These are phyloP conservation scores for Crax fasciolata DNA, from an alignment of 2,797 vertebrate genomes.

Conservation along the genomic window DNA sequence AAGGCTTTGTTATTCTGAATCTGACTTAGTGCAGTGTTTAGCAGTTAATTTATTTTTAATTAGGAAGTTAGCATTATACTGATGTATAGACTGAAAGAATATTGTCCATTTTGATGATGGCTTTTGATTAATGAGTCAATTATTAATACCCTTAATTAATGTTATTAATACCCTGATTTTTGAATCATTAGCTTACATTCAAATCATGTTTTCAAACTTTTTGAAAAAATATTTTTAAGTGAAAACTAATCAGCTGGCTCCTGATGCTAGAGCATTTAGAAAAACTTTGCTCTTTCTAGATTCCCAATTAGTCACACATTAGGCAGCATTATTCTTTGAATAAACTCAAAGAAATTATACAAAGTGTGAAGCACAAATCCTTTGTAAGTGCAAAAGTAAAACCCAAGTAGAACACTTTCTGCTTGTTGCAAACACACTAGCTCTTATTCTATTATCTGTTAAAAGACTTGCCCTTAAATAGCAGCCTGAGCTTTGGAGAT, in stretches of 20 bases:
- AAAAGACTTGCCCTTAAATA: neutral
- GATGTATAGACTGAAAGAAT: neutral
- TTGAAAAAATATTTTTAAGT: neutral
- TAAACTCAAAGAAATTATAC: neutral
- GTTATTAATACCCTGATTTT: neutral
- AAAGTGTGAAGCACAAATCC: neutral
- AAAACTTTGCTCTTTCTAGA: neutral
- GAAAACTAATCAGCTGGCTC: neutral
- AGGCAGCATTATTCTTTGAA: neutral
- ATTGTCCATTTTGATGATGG: neutral
- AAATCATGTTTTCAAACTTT: neutral
- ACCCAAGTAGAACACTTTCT: neutral
- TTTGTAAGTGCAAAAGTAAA: neutral
- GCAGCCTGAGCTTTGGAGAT: neutral
- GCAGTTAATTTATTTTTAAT: constrained; percentile 51
- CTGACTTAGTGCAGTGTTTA: neutral
- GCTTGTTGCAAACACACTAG: neutral
- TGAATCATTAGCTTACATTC: neutral
- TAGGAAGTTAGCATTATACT: constrained; percentile 2
- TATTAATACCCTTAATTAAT: neutral
- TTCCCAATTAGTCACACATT: neutral
- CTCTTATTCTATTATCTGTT: neutral
- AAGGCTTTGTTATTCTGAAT: constrained; percentile 21
- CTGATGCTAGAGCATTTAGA: neutral
- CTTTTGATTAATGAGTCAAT: neutral